Evolutionary conservation across 2,888 invertebrate species (phyloP).

Genomic region (Drosophila robusta): DNA sequence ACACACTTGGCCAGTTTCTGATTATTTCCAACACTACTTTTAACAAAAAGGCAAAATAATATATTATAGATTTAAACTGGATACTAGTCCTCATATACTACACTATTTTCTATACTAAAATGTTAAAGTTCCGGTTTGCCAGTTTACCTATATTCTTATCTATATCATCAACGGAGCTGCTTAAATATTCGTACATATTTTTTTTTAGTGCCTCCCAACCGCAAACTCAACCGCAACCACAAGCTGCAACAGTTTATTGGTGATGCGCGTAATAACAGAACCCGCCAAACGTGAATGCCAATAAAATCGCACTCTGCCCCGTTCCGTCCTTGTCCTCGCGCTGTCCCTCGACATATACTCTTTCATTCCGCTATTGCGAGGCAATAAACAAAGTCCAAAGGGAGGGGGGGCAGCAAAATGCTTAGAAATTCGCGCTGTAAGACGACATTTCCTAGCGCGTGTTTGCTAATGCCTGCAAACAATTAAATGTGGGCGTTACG

Average conservation of each 20-base stretch:
- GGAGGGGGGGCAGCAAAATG: neutral
- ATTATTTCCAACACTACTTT: too few relatives aligned
- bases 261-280: conserved; percentile 16
- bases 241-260: conserved; percentile 24
- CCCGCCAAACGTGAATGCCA: conserved; percentile 6
- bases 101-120: neutral
- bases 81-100: neutral
- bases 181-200: neutral
- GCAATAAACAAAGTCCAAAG: conserved; percentile 4
- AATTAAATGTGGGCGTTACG: conserved; percentile 56
- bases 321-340: neutral
- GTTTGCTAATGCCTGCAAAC: conserved; percentile 43
- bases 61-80: neutral
- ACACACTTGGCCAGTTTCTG: neutral
- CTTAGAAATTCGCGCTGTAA: conserved; percentile 16
- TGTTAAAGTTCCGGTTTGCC: neutral
- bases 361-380: neutral
- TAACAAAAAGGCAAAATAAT: too few relatives aligned
- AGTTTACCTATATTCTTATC: neutral
- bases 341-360: neutral
- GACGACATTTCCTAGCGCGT: conserved; percentile 36
- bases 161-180: neutral
- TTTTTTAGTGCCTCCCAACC: conserved; percentile 1
- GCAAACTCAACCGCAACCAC: conserved; percentile 12
- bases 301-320: conserved; percentile 15